Conservation (phyloP, 2,113 vertebrate genomes). For the Anarrhichthys ocellatus region DNA sequence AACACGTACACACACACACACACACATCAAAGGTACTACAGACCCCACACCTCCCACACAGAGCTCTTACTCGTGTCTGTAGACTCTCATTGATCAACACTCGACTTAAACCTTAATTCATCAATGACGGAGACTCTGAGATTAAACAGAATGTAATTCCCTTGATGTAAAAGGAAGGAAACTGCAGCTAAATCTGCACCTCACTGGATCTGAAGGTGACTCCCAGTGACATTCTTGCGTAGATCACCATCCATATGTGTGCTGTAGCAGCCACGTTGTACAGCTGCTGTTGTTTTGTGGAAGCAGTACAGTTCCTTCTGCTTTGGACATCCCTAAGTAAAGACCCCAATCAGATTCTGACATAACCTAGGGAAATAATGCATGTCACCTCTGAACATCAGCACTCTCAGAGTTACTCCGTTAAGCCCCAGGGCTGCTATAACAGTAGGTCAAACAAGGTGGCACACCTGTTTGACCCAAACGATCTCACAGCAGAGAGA, state of each 20-base stretch:
- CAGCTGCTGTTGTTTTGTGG: neutral
- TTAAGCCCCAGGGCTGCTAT: neutral
- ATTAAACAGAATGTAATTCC: neutral
- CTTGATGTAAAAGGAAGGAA: neutral
- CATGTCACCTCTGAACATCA: constrained; percentile 13
- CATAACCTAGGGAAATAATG: constrained; percentile 9
- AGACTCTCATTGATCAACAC: constrained; percentile 37
- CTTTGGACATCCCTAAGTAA: neutral
- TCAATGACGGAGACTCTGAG: neutral
- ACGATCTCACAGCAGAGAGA: neutral
- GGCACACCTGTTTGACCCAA: neutral
- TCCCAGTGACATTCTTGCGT: neutral
- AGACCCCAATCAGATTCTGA: constrained; percentile 4
- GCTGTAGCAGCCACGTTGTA: neutral
- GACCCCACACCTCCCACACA: constrained; percentile 52
- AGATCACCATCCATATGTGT: neutral
- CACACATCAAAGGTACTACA: constrained; percentile 51
- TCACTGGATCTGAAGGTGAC: neutral
- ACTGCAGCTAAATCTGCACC: neutral
- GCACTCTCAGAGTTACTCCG: neutral
- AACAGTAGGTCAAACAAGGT: constrained; percentile 22
- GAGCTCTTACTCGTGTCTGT: constrained; percentile 41
- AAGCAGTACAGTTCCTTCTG: neutral
- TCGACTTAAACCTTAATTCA: constrained; percentile 7
- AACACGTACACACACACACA: constrained; percentile 45